A percentile compares a stretch with the other conserved stretches of the same genome.
Evolutionary conservation across 2,888 invertebrate genomes (phyloP).

Genomic region (Fissipunctia ypsillon): DNA sequence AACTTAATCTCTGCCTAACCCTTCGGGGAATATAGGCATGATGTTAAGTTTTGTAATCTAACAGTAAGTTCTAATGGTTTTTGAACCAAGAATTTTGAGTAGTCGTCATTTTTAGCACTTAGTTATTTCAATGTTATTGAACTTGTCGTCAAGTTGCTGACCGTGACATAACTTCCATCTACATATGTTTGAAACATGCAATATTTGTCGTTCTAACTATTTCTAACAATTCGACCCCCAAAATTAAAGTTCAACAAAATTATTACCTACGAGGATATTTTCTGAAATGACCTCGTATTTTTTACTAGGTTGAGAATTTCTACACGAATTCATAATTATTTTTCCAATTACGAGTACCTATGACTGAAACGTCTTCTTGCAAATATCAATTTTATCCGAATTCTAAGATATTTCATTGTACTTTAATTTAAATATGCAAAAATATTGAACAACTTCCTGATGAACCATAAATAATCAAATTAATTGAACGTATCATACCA

Average conservation of each 20-base stretch:
- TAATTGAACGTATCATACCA: neutral
- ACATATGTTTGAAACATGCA: conserved; percentile 31
- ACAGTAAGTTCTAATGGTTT: neutral
- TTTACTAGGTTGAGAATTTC: neutral
- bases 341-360: too few relatives aligned
- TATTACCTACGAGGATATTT: neutral
- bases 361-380: neutral
- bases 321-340: neutral
- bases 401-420: neutral
- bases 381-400: neutral
- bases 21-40: too few relatives aligned
- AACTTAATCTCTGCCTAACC: too few relatives aligned
- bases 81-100: neutral
- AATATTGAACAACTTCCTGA: neutral
- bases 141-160: conserved; percentile 21
- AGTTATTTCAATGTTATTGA: conserved; percentile 38
- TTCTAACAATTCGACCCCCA: conserved; percentile 19
- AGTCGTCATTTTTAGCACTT: neutral
- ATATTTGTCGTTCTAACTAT: conserved; percentile 29
- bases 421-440: neutral
- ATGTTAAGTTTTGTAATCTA: too few relatives aligned
- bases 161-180: conserved; percentile 34
- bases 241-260: conserved; percentile 2
- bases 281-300: neutral
- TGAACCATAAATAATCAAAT: neutral